A percentile compares a stretch with the other conserved stretches of the same genome.
phyloP scores from a whole-genome alignment of 2,888 invertebrate species.

The Amiota minor region DNA sequence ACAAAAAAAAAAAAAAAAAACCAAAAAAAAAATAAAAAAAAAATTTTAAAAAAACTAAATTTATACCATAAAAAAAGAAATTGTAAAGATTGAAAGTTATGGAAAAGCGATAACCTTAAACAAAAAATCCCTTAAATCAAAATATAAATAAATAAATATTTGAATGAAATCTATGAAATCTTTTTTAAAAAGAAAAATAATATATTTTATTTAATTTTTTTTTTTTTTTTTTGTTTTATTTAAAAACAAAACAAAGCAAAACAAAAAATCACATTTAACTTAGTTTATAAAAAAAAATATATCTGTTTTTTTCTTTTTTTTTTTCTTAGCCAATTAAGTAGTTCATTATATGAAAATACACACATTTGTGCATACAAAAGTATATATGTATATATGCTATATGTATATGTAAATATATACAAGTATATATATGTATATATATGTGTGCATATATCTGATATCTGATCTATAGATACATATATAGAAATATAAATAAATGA shows the following conservation, averaged over 20 bases:
- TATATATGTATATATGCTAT: slow-evolving; percentile 54
- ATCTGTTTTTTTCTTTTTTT: slow-evolving; percentile 45
- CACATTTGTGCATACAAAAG: slow-evolving; percentile 46
- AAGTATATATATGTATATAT: too few relatives aligned
- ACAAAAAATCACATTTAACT: slow-evolving; percentile 6
- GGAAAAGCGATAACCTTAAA: slow-evolving; percentile 5
- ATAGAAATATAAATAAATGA: slow-evolving; percentile 25
- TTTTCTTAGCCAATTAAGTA: slow-evolving; percentile 58
- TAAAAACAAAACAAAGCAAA: slow-evolving; percentile 1
- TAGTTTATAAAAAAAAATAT: slow-evolving; percentile 27
- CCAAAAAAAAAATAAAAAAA: slow-evolving; percentile 23
- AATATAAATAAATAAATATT: slow-evolving; percentile 31
- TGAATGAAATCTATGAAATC: slow-evolving; percentile 32
- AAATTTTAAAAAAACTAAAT: background rate
- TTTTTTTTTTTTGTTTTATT: slow-evolving; percentile 25
- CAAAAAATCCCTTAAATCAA: slow-evolving; percentile 19
- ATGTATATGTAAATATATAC: too few relatives aligned
- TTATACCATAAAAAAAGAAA: slow-evolving; percentile 20
- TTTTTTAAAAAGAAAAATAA: slow-evolving; percentile 21
- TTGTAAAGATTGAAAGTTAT: slow-evolving; percentile 23
- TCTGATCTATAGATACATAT: background rate
- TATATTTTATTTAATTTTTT: slow-evolving; percentile 29
- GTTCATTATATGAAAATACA: slow-evolving; percentile 64
- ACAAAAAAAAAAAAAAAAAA: slow-evolving; percentile 8
- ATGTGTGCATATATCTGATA: slow-evolving; percentile 28